Conservation (phyloP, 2,888 invertebrate species). For the Matsumyia berberina region DNA sequence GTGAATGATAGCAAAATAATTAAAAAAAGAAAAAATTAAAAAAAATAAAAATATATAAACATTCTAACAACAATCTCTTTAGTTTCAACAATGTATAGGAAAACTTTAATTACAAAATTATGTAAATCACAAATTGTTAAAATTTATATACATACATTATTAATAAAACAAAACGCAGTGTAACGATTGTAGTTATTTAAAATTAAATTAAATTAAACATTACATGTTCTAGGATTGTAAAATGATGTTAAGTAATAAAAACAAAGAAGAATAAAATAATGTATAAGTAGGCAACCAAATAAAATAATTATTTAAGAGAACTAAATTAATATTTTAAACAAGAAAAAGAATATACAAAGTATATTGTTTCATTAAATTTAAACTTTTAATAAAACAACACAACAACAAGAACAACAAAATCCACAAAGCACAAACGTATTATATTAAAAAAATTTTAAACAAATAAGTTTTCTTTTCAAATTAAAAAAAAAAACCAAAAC, state of each 20-base stretch:
- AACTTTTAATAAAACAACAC: constrained; percentile 45
- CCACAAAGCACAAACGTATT: constrained; percentile 75
- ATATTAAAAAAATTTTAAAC: constrained; percentile 53
- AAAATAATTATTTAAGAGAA: constrained; percentile 56
- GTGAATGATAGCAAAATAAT: constrained; percentile 32
- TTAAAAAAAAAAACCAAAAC: constrained; percentile 32
- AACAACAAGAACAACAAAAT: constrained; percentile 49
- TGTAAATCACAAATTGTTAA: constrained; percentile 69
- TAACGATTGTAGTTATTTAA: constrained; percentile 61
- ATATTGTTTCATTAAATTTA: constrained; percentile 68
- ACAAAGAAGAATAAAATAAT: constrained; percentile 39
- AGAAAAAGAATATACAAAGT: constrained; percentile 46
- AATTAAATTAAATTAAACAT: constrained; percentile 44
- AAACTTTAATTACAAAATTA: constrained; percentile 45
- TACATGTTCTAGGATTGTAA: constrained; percentile 74
- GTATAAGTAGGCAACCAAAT: constrained; percentile 70
- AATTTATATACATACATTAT: constrained; percentile 61
- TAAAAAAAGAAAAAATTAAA: no score
- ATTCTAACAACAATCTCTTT: constrained; percentile 52
- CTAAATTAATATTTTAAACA: constrained; percentile 26
- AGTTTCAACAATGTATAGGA: constrained; percentile 52
- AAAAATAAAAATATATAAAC: constrained; percentile 22
- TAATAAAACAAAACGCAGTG: constrained; percentile 22
- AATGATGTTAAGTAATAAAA: constrained; percentile 57
- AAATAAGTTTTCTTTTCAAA: constrained; percentile 66